A percentile compares a stretch with the other conserved stretches of the same genome.
phyloP scores from a whole-genome alignment of 2,888 invertebrate genomes.

The Heliconius cydno region DNA sequence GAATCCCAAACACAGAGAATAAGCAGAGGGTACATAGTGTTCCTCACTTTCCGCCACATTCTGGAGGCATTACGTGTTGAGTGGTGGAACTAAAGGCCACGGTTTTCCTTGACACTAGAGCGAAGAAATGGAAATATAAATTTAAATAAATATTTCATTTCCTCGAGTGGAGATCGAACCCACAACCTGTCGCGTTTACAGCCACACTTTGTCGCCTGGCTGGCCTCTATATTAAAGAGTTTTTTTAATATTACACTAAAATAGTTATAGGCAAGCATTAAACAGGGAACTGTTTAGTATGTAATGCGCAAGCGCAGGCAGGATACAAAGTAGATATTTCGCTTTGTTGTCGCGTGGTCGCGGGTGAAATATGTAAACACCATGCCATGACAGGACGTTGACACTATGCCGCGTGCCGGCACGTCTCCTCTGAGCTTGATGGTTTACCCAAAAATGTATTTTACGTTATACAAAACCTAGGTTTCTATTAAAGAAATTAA shows the following conservation, averaged over 20 bases:
- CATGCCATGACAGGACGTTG: constrained; percentile 59
- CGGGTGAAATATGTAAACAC: constrained; percentile 47
- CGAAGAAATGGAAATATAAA: too few relatives aligned
- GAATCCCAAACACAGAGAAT: too few relatives aligned
- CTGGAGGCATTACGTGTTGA: too few relatives aligned
- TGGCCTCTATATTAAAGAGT: too few relatives aligned
- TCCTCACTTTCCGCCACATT: too few relatives aligned
- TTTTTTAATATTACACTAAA: constrained; percentile 25
- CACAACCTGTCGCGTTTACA: too few relatives aligned
- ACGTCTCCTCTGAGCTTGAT: constrained; percentile 53
- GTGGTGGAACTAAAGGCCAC: too few relatives aligned
- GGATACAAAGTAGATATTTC: constrained; percentile 45
- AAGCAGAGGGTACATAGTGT: too few relatives aligned
- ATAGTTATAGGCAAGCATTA: constrained; percentile 20
- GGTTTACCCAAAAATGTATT: constrained; percentile 17
- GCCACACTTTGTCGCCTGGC: too few relatives aligned
- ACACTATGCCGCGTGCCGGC: constrained; percentile 63
- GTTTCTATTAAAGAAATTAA: neutral
- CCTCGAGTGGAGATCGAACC: too few relatives aligned
- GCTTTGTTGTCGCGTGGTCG: constrained; percentile 48
- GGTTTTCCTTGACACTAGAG: too few relatives aligned
- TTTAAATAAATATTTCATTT: too few relatives aligned
- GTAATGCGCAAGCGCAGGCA: constrained; percentile 40
- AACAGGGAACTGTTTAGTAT: constrained; percentile 46
- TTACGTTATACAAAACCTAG: neutral